Percentiles rank a stretch among this genome's conserved stretches.
phyloP scores from a whole-genome alignment of 2,797 vertebrate species.

The Euphonia xanthogaster region DNA sequence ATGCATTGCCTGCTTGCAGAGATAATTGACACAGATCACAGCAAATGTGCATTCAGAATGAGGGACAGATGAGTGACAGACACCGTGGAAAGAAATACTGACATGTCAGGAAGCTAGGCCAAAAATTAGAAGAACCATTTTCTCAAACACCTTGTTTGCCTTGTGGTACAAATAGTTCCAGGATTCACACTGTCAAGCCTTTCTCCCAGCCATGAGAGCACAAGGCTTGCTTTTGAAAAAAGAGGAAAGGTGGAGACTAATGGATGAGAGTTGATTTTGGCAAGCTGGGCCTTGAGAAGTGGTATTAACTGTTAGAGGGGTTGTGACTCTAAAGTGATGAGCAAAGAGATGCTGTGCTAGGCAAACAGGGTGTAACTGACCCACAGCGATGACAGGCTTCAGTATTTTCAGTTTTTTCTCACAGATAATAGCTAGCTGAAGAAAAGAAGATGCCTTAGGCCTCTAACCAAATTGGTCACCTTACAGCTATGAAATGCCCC shows the following conservation, averaged over 20 bases:
- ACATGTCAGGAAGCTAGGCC: not conserved
- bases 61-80: not conserved
- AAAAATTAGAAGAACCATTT: not conserved
- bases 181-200: not conserved
- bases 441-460: slow-evolving; percentile 47
- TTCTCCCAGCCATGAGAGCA: not conserved
- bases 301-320: not conserved
- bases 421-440: slow-evolving; percentile 27
- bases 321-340: not conserved
- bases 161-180: not conserved
- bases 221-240: not conserved
- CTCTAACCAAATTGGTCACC: slow-evolving; percentile 19
- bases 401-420: slow-evolving; percentile 33
- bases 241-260: not conserved
- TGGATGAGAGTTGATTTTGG: not conserved
- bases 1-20: not conserved
- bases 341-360: not conserved
- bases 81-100: not conserved
- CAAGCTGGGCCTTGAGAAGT: not conserved
- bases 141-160: not conserved
- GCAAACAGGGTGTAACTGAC: not conserved
- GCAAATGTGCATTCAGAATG: not conserved
- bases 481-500: slow-evolving; percentile 38
- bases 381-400: not conserved
- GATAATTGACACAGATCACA: not conserved